A percentile compares a stretch with the other conserved stretches of the same genome.
Evolutionary conservation across 2,888 invertebrate species (phyloP).

Genomic region (Latrodectus hesperus): DNA sequence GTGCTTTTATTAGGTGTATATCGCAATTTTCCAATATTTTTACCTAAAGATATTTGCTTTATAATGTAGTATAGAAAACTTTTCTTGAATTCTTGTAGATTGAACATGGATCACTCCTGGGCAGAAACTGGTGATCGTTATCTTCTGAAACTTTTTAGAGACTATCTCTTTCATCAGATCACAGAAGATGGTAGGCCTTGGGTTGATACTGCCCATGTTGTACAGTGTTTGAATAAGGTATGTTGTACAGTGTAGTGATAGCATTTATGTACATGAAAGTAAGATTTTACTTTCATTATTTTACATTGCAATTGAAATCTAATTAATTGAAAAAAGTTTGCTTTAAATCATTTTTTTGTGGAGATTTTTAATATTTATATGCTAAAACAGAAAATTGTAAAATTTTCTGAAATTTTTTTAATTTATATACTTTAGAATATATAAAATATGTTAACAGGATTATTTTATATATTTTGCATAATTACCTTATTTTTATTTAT

Average conservation of each 20-base stretch:
- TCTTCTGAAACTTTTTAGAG: constrained; percentile 97
- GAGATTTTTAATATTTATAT: not conserved
- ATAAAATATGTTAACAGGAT: too few species aligned
- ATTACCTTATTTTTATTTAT: too few species aligned
- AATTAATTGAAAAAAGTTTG: not conserved
- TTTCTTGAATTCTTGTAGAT: constrained; percentile 78
- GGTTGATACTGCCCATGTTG: constrained; percentile 96
- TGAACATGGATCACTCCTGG: constrained; percentile 95
- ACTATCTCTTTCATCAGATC: constrained; percentile 97
- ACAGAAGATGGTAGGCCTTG: constrained; percentile 94
- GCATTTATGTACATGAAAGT: too few species aligned
- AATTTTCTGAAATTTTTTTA: not conserved
- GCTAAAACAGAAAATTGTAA: not conserved
- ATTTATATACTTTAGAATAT: too few species aligned
- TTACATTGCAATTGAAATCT: not conserved
- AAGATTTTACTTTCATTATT: not conserved
- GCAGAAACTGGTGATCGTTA: constrained; percentile 98
- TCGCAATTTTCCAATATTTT: too few species aligned
- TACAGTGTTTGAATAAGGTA: constrained; percentile 92
- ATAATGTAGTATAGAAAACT: not conserved
- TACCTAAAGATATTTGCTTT: not conserved
- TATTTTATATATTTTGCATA: too few species aligned
- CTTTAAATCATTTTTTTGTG: not conserved
- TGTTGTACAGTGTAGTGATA: not conserved
- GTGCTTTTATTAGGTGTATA: too few species aligned